These are phyloP conservation scores for Arctocebus calabarensis DNA, from an alignment of 2,797 vertebrate genomes.

Conservation along the genomic window DNA sequence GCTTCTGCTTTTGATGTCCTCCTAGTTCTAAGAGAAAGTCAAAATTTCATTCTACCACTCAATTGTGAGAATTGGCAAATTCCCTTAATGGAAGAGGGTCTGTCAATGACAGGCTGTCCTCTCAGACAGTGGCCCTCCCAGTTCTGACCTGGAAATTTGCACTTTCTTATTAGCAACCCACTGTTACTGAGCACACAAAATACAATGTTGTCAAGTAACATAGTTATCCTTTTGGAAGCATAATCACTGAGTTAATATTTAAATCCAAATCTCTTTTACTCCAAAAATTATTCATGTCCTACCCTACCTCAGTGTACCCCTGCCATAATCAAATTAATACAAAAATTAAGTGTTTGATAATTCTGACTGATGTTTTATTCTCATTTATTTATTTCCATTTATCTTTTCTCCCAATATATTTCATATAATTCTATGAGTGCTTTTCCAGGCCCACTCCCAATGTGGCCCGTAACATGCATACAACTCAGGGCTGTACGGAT, in stretches of 20 bases:
- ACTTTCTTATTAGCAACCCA: neutral
- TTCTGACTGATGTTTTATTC: neutral
- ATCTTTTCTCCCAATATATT: neutral
- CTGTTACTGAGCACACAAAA: neutral
- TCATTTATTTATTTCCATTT: constrained; percentile 25
- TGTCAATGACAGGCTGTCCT: neutral
- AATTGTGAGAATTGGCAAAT: neutral
- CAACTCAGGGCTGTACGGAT: accelerated
- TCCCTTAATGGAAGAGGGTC: neutral
- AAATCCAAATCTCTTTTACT: constrained; percentile 54
- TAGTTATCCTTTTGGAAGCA: constrained; percentile 19
- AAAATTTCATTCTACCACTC: neutral
- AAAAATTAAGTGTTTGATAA: neutral
- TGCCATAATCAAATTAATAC: neutral
- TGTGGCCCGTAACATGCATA: neutral
- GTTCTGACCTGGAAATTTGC: neutral
- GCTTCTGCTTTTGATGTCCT: neutral
- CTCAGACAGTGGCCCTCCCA: neutral
- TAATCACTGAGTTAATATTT: constrained; percentile 26
- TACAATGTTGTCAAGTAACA: neutral
- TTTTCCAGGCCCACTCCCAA: neutral
- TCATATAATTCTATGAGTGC: neutral
- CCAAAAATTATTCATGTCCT: neutral
- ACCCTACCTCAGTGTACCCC: neutral
- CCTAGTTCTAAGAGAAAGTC: neutral